Conservation (phyloP, 2,888 invertebrate species). For the Eristalis intricaria region DNA sequence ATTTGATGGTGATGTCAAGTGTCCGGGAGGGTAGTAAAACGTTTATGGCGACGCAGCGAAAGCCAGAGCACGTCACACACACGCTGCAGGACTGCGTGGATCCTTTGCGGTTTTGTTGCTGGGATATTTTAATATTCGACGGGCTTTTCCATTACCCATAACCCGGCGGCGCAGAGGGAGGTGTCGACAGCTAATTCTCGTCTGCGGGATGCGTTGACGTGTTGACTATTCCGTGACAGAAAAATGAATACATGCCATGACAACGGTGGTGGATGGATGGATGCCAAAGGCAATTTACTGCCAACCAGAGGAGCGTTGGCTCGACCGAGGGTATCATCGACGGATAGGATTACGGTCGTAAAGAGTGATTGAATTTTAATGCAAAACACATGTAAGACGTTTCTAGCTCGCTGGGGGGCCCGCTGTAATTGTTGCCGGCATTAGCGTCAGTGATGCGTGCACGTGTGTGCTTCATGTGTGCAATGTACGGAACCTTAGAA, state of each 20-base stretch:
- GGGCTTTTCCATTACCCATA: slow-evolving; percentile 37
- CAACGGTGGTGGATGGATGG: neutral
- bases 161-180: slow-evolving; percentile 21
- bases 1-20: slow-evolving; percentile 73
- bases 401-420: slow-evolving; percentile 5
- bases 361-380: slow-evolving; percentile 53
- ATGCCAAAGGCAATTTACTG: slow-evolving; percentile 5
- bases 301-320: slow-evolving; percentile 10
- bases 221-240: slow-evolving; percentile 16
- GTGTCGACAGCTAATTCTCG: slow-evolving; percentile 29
- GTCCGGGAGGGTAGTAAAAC: slow-evolving; percentile 50
- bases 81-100: slow-evolving; percentile 6
- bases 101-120: slow-evolving; percentile 10
- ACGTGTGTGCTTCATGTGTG: neutral
- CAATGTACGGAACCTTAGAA: neutral
- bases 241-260: neutral
- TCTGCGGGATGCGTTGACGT: slow-evolving; percentile 20
- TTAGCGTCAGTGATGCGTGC: slow-evolving; percentile 5
- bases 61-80: slow-evolving; percentile 21
- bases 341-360: slow-evolving; percentile 12
- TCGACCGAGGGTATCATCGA: slow-evolving; percentile 28
- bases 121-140: slow-evolving; percentile 42
- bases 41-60: slow-evolving; percentile 31
- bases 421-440: slow-evolving; percentile 7
- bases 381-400: slow-evolving; percentile 40